Evolutionary conservation across 1,140 invertebrate species (phyloP), one percentile per base, ranked within the genome.

Genomic region (Theocolax elegans): DNA sequence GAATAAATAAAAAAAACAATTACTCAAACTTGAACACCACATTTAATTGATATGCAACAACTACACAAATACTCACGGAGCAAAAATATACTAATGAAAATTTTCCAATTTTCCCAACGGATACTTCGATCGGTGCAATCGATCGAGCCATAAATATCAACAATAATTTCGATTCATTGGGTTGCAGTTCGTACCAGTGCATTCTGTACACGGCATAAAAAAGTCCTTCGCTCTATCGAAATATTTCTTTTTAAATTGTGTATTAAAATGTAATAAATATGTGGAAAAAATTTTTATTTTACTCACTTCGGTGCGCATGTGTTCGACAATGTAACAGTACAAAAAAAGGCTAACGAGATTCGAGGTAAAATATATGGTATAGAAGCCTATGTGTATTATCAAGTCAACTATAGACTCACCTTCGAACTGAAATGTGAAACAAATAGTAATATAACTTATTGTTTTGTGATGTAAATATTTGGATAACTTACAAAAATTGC

Each of bases 131-230:
- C 12, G 69, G 62, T 23, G 29, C 31, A 15, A 23, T 17, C 3
- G 62, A 13, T 31, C 46, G 40, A 42, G 42, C 17, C n/a, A 71
- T 65, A 1, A 71, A 9, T 12, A 65, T 58, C 15, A 71, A 27
- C 15, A 71, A 35, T 13, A 60, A 3, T 42, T 19, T 49, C 1
- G 27, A 6, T 58, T 71, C 38, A 1, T 31, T n/a, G 1, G 53
- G 0, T 29, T 51, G 10, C 19, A 71, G 51, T 56, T 65, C 13
- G 15, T 71, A 71, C 69, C 69, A 71, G 2, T 53, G 29, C 19
- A 8, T 27, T n/a, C 66, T 51, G 4, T 71, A 71, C 15, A 44
- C 10, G 7, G 10, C 42, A 15, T 6, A 35, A 10, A 44, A 44
- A 9, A 44, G 15, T 9, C n/a, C 15, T 44, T n/a, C 6, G 42